Conservation (phyloP, 2,888 invertebrate species). For the Iphiclides podalirius region DNA sequence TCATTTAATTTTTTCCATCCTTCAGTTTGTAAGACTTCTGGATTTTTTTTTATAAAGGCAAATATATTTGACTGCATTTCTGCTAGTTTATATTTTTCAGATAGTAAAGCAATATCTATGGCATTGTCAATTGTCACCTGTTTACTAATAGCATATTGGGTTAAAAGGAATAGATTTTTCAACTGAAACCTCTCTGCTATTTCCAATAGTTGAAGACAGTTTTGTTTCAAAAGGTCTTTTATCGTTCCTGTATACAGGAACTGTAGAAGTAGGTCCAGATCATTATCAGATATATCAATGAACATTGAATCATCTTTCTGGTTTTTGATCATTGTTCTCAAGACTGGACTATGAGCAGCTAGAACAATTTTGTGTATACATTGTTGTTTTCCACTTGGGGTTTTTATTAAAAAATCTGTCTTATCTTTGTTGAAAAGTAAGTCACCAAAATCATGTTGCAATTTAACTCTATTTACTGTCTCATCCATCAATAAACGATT, state of each 20-base stretch:
- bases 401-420: conserved; percentile 51
- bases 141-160: conserved; percentile 43
- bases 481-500: conserved; percentile 40
- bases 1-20: conserved; percentile 57
- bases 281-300: conserved; percentile 49
- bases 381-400: conserved; percentile 44
- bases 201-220: conserved; percentile 47
- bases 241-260: conserved; percentile 61
- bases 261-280: conserved; percentile 53
- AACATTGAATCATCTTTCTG: conserved; percentile 31
- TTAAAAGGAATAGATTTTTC: conserved; percentile 42
- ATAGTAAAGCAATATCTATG: conserved; percentile 50
- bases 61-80: conserved; percentile 46
- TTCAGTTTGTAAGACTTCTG: conserved; percentile 48
- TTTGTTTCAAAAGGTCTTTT: conserved; percentile 44
- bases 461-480: conserved; percentile 49
- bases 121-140: conserved; percentile 55
- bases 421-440: conserved; percentile 43
- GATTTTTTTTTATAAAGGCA: conserved; percentile 52
- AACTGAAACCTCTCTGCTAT: conserved; percentile 52
- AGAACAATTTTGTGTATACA: conserved; percentile 55
- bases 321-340: conserved; percentile 46
- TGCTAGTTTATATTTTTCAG: conserved; percentile 52
- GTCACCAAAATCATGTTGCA: conserved; percentile 45
- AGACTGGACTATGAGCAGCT: conserved; percentile 52